phyloP scores from a whole-genome alignment of 2,797 vertebrate species.

The Cheirogaleus major region DNA sequence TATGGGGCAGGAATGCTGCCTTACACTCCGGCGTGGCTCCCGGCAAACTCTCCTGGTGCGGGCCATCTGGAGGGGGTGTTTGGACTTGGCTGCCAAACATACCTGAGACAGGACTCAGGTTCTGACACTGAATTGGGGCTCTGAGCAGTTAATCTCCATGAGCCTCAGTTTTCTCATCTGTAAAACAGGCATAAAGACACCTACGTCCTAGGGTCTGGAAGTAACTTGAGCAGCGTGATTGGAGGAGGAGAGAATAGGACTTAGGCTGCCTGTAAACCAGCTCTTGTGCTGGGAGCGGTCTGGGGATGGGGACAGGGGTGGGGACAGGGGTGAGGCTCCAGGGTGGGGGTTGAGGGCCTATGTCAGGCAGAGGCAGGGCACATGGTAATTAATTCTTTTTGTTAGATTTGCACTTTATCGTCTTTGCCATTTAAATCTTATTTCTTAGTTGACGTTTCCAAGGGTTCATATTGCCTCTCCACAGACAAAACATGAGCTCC shows the following conservation, averaged over 20 bases:
- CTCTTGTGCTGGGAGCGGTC: background rate
- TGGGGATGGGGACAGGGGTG: too few relatives aligned
- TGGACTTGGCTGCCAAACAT: background rate
- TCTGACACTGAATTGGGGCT: background rate
- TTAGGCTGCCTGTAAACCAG: background rate
- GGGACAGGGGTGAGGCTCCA: background rate
- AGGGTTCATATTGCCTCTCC: background rate
- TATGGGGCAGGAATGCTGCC: background rate
- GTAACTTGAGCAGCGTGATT: background rate
- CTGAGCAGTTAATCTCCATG: background rate
- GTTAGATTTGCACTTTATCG: background rate
- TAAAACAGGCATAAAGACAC: background rate
- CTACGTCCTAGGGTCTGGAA: background rate
- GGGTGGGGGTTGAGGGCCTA: background rate
- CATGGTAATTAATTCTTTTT: background rate
- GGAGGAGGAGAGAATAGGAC: background rate
- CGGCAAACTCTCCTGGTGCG: background rate
- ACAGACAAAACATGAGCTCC: background rate
- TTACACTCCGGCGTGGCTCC: background rate
- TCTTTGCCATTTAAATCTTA: background rate
- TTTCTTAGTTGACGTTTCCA: background rate
- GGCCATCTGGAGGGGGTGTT: background rate
- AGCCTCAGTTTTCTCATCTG: background rate
- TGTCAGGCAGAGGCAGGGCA: background rate
- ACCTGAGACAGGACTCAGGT: background rate